Percentiles rank a stretch among this genome's conserved stretches.
Evolutionary conservation across 2,888 invertebrate species (phyloP).

Genomic region (Acholoe squamosa): DNA sequence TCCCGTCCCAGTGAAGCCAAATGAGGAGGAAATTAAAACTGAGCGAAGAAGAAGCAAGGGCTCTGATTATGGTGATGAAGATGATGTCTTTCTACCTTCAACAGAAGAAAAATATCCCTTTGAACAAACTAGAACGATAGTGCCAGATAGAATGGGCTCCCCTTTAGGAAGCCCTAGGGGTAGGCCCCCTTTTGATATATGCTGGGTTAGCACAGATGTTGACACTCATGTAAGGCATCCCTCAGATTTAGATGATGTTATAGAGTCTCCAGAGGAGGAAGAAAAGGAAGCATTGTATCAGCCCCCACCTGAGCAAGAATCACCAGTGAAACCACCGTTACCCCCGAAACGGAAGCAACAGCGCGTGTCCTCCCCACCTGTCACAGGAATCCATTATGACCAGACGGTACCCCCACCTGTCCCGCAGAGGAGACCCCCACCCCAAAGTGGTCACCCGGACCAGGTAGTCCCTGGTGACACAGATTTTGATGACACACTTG

Average conservation of each 20-base stretch:
- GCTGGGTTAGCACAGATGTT: constrained; percentile 26
- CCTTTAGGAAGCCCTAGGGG: constrained; percentile 25
- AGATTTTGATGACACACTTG: constrained; percentile 30
- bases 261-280: constrained; percentile 47
- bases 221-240: constrained; percentile 46
- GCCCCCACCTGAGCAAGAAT: neutral
- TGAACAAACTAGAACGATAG: constrained; percentile 13
- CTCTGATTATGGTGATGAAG: neutral
- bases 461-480: neutral
- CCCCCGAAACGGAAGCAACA: neutral
- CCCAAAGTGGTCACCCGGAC: neutral
- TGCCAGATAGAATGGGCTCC: neutral
- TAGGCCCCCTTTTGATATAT: constrained; percentile 28
- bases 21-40: neutral
- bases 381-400: neutral
- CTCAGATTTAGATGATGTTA: constrained; percentile 26
- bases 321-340: neutral
- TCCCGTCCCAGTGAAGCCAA: neutral
- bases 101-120: constrained; percentile 33
- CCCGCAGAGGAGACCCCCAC: neutral
- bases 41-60: neutral
- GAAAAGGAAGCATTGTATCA: constrained; percentile 9
- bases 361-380: neutral
- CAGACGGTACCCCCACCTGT: constrained; percentile 3
- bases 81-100: neutral